Percentiles rank a stretch among this genome's conserved stretches.
These are phyloP conservation scores for Addax nasomaculatus DNA, from an alignment of 2,113 vertebrate species.

Conservation along the genomic window DNA sequence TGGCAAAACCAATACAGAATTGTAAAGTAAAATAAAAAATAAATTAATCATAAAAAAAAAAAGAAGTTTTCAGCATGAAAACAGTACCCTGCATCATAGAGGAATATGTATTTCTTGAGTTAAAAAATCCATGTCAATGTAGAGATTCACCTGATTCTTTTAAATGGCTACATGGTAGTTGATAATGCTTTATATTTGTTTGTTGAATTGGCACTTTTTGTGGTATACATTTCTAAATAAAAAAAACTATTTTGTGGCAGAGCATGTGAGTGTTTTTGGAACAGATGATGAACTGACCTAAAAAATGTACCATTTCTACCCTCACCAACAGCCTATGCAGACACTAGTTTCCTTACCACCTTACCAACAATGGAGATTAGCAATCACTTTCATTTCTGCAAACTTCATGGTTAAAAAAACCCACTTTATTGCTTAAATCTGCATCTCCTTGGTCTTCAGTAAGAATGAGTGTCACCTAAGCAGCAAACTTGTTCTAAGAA, in stretches of 20 bases:
- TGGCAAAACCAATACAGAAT: too few relatives aligned
- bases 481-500: background rate
- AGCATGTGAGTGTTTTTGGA: background rate
- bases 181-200: background rate
- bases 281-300: background rate
- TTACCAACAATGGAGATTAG: background rate
- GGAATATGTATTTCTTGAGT: background rate
- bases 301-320: background rate
- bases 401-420: background rate
- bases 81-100: background rate
- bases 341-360: background rate
- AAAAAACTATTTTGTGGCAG: background rate
- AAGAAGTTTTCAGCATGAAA: background rate
- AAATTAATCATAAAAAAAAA: too few relatives aligned
- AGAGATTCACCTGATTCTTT: background rate
- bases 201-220: background rate
- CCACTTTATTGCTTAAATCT: background rate
- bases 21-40: too few relatives aligned
- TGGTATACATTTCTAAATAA: background rate
- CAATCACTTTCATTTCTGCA: background rate
- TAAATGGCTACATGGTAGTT: background rate
- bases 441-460: background rate
- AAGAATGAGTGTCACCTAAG: background rate
- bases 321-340: background rate
- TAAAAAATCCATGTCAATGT: background rate